These are phyloP conservation scores for Hyles euphorbiae DNA, from an alignment of 1,140 invertebrate genomes.

Conservation along the genomic window DNA sequence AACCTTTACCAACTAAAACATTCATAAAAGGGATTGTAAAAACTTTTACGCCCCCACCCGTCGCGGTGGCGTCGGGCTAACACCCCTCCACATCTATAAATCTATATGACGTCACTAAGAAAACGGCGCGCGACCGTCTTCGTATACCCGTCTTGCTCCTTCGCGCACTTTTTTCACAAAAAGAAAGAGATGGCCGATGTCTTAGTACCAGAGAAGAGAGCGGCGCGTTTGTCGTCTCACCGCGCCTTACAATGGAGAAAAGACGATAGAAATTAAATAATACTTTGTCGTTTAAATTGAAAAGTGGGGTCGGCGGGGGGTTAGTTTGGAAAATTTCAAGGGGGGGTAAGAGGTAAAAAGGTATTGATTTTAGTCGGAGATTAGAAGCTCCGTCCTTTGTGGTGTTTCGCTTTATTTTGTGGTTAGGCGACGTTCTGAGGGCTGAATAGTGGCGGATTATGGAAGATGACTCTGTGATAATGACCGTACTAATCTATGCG, in stretches of 20 bases:
- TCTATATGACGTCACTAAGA: slow-evolving; percentile 73
- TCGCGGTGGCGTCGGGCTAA: slow-evolving; percentile 24
- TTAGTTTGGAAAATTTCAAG: slow-evolving; percentile 59
- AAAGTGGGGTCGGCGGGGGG: slow-evolving; percentile 42
- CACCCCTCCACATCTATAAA: slow-evolving; percentile 60
- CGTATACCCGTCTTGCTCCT: slow-evolving; percentile 47
- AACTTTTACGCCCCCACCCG: slow-evolving; percentile 51
- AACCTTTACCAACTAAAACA: slow-evolving; percentile 35
- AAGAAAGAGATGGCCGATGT: slow-evolving; percentile 43
- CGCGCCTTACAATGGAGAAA: slow-evolving; percentile 68
- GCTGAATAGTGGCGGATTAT: slow-evolving; percentile 13
- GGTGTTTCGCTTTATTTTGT: slow-evolving; percentile 35
- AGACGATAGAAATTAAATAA: slow-evolving; percentile 72
- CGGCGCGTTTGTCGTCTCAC: slow-evolving; percentile 41
- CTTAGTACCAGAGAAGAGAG: slow-evolving; percentile 50
- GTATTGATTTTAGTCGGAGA: slow-evolving; percentile 68
- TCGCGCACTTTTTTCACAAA: slow-evolving; percentile 33
- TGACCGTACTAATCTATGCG: no score
- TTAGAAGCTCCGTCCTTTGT: slow-evolving; percentile 38
- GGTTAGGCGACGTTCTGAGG: slow-evolving; percentile 16
- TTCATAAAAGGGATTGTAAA: slow-evolving; percentile 52
- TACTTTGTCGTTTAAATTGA: slow-evolving; percentile 73
- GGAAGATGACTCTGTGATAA: no score
- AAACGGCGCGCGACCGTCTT: slow-evolving; percentile 58
- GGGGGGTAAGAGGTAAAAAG: slow-evolving; percentile 61